These are phyloP conservation scores for Bellardia bayeri DNA, from an alignment of 2,888 invertebrate genomes.

Conservation along the genomic window DNA sequence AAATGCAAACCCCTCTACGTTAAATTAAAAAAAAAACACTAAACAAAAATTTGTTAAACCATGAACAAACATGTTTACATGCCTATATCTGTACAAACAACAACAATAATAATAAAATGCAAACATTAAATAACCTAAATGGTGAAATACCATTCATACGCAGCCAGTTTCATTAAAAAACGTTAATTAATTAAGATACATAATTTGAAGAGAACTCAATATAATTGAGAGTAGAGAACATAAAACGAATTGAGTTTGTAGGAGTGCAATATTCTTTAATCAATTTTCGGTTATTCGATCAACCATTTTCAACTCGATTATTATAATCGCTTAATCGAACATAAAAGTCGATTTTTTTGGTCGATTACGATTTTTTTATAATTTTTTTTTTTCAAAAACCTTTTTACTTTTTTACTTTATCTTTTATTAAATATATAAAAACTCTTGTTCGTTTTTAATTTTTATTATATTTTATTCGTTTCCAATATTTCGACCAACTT, in stretches of 20 bases:
- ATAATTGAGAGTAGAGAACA: neutral
- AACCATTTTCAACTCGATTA: no score
- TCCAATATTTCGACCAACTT: no score
- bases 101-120: neutral
- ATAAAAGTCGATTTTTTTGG: no score
- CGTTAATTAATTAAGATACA: neutral
- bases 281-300: no score
- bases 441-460: no score
- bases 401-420: no score
- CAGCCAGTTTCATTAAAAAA: neutral
- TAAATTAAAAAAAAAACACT: neutral
- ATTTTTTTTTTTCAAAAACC: no score
- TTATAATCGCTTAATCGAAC: no score
- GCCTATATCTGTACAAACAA: neutral
- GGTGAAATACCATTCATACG: neutral
- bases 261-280: neutral
- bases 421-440: no score
- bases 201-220: neutral
- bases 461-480: no score
- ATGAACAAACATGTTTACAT: conserved; percentile 6
- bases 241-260: no score
- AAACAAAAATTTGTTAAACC: conserved; percentile 1
- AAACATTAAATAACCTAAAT: neutral
- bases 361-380: no score
- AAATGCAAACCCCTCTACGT: conserved; percentile 10